Evolutionary conservation across 2,888 invertebrate genomes (phyloP).

Genomic region (Tanypteryx hageni): DNA sequence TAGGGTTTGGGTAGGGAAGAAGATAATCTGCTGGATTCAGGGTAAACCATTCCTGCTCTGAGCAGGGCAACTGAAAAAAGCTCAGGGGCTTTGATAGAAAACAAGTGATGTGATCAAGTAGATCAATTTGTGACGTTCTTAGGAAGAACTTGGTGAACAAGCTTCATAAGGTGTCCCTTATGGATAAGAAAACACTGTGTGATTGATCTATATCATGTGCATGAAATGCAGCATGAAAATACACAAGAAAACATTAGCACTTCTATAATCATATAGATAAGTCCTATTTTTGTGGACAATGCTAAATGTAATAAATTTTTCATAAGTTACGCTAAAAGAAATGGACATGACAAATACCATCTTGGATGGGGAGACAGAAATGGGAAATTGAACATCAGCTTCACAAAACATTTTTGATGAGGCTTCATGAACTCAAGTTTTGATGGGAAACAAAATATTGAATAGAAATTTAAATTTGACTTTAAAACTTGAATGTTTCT

Average conservation of each 20-base stretch:
- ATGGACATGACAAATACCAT: neutral
- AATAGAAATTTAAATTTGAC: too few relatives aligned
- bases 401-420: too few relatives aligned
- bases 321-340: neutral
- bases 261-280: neutral
- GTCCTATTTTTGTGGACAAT: slow-evolving; percentile 7
- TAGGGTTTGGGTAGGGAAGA: slow-evolving; percentile 83
- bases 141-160: slow-evolving; percentile 38
- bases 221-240: neutral
- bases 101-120: neutral
- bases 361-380: neutral
- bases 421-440: too few relatives aligned
- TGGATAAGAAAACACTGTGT: neutral
- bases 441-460: too few relatives aligned
- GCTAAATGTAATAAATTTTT: neutral
- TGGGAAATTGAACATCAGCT: too few relatives aligned
- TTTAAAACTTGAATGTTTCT: too few relatives aligned
- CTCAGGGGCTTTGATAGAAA: neutral
- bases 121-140: slow-evolving; percentile 18
- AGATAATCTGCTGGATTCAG: neutral
- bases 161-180: slow-evolving; percentile 12
- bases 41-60: slow-evolving; percentile 16
- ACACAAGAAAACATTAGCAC: neutral
- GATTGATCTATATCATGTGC: neutral
- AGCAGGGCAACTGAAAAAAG: slow-evolving; percentile 6